Conservation (phyloP, 1,140 invertebrate genomes). For the Acromyrmex echinatior region DNA sequence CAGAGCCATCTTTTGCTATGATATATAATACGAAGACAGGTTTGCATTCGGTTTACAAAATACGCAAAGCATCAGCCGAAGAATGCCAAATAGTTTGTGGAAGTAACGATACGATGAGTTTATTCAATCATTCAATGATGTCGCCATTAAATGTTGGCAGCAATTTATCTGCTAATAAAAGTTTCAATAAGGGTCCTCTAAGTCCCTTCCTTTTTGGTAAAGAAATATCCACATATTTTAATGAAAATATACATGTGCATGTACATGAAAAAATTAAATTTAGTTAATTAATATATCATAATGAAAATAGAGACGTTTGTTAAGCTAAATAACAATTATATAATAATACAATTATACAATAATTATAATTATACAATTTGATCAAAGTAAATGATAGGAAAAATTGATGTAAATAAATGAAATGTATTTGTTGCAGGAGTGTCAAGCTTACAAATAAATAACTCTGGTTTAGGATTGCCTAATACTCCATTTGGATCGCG, state of each 20-base stretch:
- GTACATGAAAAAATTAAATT: not conserved
- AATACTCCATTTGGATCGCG: conserved; percentile 82
- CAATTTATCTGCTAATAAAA: conserved; percentile 77
- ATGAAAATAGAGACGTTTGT: not conserved
- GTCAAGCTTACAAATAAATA: conserved; percentile 78
- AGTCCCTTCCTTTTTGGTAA: conserved; percentile 83
- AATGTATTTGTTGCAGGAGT: conserved; percentile 72
- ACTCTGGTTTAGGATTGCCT: conserved; percentile 72
- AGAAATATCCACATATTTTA: conserved; percentile 2
- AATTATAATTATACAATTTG: not conserved
- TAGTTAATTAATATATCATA: not conserved
- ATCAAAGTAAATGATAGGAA: not conserved
- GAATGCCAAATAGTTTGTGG: conserved; percentile 89
- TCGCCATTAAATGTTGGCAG: conserved; percentile 78
- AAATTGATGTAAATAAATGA: conserved; percentile 9
- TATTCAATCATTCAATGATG: conserved; percentile 85
- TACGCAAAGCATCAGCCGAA: conserved; percentile 92
- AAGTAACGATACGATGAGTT: conserved; percentile 85
- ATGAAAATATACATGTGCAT: not conserved
- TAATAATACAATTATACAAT: not conserved
- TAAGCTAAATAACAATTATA: too few species aligned
- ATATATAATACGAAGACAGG: conserved; percentile 92
- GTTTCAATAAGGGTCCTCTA: conserved; percentile 77
- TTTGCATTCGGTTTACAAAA: conserved; percentile 93
- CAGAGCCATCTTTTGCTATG: conserved; percentile 90